These are phyloP conservation scores for Gastrophysa polygoni DNA, from an alignment of 2,888 invertebrate species.

Conservation along the genomic window DNA sequence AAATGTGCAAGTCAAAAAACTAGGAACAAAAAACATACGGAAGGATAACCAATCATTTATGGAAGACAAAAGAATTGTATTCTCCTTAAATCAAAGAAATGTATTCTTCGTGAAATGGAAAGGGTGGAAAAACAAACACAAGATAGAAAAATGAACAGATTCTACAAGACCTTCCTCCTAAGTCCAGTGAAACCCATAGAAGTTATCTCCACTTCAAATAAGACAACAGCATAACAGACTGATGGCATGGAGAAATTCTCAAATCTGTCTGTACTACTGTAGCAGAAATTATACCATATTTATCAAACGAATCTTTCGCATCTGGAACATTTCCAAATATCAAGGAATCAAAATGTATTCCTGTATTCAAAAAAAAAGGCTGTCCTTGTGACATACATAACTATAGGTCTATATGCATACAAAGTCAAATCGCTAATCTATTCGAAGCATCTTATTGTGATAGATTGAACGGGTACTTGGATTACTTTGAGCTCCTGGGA, in stretches of 20 bases:
- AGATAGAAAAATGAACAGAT: slow-evolving; percentile 3
- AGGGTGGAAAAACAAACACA: no score
- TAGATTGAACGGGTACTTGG: slow-evolving; percentile 3
- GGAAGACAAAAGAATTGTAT: no score
- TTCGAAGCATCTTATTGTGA: no score
- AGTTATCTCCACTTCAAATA: slow-evolving; percentile 1
- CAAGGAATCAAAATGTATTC: slow-evolving; percentile 1
- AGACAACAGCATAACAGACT: slow-evolving; percentile 1
- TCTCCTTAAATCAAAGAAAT: no score
- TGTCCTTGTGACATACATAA: slow-evolving; percentile 4
- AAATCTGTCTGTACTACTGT: slow-evolving; percentile 7
- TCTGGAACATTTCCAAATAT: no score
- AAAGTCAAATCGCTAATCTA: background rate
- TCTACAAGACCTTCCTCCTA: slow-evolving; percentile 5
- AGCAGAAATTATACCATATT: slow-evolving; percentile 7
- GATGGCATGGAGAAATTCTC: slow-evolving; percentile 8
- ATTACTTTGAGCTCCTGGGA: slow-evolving; percentile 2
- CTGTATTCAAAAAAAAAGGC: slow-evolving; percentile 8
- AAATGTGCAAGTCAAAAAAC: background rate
- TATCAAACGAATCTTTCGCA: no score
- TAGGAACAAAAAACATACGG: background rate
- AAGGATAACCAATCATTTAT: background rate
- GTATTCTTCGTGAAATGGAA: no score
- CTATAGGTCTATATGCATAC: slow-evolving; percentile 8
- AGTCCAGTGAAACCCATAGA: slow-evolving; percentile 1